Conservation (phyloP, 1,140 invertebrate genomes). For the Uloborus diversus region DNA sequence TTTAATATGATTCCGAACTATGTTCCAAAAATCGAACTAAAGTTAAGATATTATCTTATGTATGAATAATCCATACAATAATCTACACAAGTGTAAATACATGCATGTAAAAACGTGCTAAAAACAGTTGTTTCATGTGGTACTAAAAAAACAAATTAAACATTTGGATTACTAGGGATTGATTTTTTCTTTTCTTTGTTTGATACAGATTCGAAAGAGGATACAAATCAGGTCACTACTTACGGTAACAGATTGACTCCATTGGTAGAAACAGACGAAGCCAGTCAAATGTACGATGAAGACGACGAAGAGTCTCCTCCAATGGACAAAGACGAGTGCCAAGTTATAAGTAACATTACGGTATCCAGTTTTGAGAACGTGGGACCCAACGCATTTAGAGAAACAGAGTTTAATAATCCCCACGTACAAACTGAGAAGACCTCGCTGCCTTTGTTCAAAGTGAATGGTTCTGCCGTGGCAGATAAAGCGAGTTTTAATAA, state of each 20-base stretch:
- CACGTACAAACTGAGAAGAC: not conserved
- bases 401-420: no score
- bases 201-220: constrained; percentile 3
- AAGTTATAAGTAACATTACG: constrained; percentile 18
- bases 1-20: no score
- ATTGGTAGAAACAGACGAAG: constrained; percentile 25
- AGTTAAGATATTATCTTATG: not conserved
- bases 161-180: not conserved
- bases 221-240: not conserved
- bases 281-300: constrained; percentile 26
- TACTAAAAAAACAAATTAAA: not conserved
- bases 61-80: not conserved
- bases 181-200: not conserved
- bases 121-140: no score
- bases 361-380: constrained; percentile 14
- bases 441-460: not conserved
- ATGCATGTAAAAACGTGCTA: not conserved
- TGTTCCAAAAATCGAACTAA: no score
- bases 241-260: constrained; percentile 23
- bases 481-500: not conserved
- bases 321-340: constrained; percentile 1
- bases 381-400: not conserved
- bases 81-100: not conserved
- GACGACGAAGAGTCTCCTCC: constrained; percentile 37
- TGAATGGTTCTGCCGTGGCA: constrained; percentile 13